These are phyloP conservation scores for Cossypha polioptera DNA, from an alignment of 2,797 vertebrate species.

Conservation along the genomic window DNA sequence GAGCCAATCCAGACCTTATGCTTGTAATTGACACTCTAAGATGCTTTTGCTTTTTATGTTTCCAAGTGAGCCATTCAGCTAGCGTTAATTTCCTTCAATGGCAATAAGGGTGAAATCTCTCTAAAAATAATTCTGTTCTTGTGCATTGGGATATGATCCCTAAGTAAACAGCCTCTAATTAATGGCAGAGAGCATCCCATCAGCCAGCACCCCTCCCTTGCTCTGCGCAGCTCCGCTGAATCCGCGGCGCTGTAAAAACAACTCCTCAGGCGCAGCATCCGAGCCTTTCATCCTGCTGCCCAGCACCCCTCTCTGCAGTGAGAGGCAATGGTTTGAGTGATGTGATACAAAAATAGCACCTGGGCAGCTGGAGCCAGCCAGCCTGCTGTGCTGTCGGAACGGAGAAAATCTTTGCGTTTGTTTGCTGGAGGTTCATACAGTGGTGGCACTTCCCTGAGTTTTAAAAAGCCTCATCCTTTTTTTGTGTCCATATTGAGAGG, in stretches of 20 bases:
- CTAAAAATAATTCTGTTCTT: constrained; percentile 41
- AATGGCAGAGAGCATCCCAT: neutral
- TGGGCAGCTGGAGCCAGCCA: constrained; percentile 47
- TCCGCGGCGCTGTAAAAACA: constrained; percentile 49
- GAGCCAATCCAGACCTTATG: constrained; percentile 38
- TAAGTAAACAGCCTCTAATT: constrained; percentile 56
- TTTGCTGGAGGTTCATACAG: neutral
- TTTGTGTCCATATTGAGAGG: neutral
- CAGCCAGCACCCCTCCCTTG: neutral
- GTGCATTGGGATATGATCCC: neutral
- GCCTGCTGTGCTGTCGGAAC: neutral
- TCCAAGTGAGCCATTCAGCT: constrained; percentile 39
- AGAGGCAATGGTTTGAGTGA: constrained; percentile 58
- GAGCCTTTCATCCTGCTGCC: constrained; percentile 62
- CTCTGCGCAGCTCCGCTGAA: neutral
- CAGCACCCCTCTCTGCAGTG: constrained; percentile 63
- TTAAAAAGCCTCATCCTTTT: neutral
- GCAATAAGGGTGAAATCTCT: constrained; percentile 48
- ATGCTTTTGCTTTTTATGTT: constrained; percentile 36
- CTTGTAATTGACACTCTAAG: constrained; percentile 46
- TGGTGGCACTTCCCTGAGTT: neutral
- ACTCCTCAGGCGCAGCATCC: constrained; percentile 50
- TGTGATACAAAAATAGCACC: constrained; percentile 72
- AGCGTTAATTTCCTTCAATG: neutral
- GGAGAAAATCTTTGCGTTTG: neutral